Evolutionary conservation across 2,888 invertebrate genomes (phyloP).

Genomic region (Phyllotreta striolata): DNA sequence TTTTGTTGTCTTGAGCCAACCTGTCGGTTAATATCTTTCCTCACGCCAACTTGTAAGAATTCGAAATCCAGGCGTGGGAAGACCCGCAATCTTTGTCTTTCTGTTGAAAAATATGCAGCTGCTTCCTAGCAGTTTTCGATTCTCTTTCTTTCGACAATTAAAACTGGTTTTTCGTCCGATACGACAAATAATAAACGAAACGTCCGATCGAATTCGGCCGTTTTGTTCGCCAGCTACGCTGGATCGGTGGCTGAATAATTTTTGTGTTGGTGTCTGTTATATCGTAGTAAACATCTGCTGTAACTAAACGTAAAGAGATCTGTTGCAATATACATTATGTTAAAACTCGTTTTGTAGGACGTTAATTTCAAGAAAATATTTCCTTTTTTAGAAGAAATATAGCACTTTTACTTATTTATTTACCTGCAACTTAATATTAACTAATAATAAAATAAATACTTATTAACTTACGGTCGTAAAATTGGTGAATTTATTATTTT

Average conservation of each 20-base stretch:
- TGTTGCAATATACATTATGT: conserved; percentile 8
- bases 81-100: conserved; percentile 33
- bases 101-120: conserved; percentile 33
- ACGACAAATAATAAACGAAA: conserved; percentile 7
- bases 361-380: conserved; percentile 8
- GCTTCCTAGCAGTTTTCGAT: conserved; percentile 22
- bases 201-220: background rate
- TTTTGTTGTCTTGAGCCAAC: conserved; percentile 38
- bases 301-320: background rate
- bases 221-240: background rate
- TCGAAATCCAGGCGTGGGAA: conserved; percentile 33
- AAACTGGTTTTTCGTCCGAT: conserved; percentile 6
- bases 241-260: background rate
- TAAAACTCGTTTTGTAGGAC: conserved; percentile 18
- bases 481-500: too few relatives aligned
- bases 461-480: too few relatives aligned
- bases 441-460: too few relatives aligned
- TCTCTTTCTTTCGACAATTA: conserved; percentile 17
- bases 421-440: too few relatives aligned
- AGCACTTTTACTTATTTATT: too few relatives aligned
- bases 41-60: conserved; percentile 39
- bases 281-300: background rate
- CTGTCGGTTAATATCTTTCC: conserved; percentile 38
- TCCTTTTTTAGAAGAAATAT: conserved; percentile 3
- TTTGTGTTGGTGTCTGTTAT: conserved; percentile 11